Conservation (phyloP, 2,113 vertebrate genomes). For the Tiliqua scincoides region DNA sequence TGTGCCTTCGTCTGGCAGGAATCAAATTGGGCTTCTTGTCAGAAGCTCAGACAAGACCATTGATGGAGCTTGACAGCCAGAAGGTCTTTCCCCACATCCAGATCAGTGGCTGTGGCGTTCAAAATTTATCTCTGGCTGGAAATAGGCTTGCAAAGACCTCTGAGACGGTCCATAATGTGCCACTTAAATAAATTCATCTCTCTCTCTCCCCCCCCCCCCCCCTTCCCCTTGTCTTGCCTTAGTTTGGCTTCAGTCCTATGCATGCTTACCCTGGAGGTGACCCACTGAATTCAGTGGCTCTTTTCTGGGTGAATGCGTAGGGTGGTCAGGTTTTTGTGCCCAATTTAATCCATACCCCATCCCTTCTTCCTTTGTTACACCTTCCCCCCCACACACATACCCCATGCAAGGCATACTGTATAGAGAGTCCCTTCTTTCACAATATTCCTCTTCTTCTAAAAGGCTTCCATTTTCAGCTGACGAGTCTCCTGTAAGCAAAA, state of each 20-base stretch:
- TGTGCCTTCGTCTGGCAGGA: background rate
- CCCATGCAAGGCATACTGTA: background rate
- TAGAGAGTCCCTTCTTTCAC: background rate
- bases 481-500: background rate
- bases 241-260: background rate
- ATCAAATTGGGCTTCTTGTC: background rate
- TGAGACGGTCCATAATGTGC: background rate
- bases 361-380: background rate
- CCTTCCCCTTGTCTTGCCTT: background rate
- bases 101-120: background rate
- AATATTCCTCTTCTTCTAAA: background rate
- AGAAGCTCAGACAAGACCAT: background rate
- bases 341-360: background rate
- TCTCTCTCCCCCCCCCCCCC: too few relatives aligned
- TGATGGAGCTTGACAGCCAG: constrained; percentile 12
- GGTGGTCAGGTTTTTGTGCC: background rate
- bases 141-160: background rate
- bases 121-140: background rate
- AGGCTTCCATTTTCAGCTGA: background rate
- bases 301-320: background rate
- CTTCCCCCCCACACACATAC: background rate
- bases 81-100: background rate
- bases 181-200: background rate
- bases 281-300: background rate
- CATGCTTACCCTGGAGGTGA: background rate